A percentile compares a stretch with the other conserved stretches of the same genome.
These are phyloP conservation scores for Himantopus leucocephalus DNA, from an alignment of 2,113 vertebrate species.

Conservation along the genomic window DNA sequence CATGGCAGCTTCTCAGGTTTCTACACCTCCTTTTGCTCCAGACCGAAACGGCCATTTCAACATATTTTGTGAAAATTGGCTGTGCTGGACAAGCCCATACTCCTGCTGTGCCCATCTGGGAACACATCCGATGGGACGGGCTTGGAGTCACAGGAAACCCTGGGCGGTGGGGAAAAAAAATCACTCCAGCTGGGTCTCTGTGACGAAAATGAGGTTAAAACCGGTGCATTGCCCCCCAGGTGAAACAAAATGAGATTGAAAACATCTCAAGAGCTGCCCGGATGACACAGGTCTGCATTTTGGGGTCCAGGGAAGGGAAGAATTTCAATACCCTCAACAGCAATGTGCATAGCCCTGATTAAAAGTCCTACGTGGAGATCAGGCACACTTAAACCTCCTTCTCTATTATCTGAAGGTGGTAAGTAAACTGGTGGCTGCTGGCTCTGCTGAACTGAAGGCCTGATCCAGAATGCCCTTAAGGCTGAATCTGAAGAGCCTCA, in stretches of 20 bases:
- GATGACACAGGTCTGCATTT: background rate
- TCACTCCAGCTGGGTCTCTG: background rate
- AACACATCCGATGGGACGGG: rapidly evolving
- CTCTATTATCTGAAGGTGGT: background rate
- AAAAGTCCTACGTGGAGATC: background rate
- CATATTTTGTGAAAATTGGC: background rate
- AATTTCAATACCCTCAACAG: background rate
- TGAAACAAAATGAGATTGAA: background rate
- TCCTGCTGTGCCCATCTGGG: background rate
- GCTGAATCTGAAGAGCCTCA: background rate
- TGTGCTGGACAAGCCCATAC: background rate
- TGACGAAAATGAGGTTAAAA: background rate
- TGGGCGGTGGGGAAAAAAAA: background rate
- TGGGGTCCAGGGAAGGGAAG: background rate
- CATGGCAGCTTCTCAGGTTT: background rate
- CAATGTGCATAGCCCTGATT: background rate
- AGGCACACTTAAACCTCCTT: background rate
- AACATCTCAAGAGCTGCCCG: rapidly evolving
- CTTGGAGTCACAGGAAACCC: background rate
- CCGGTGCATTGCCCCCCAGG: rapidly evolving
- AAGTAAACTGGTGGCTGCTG: background rate
- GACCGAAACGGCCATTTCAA: background rate
- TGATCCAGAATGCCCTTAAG: background rate
- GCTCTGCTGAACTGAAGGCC: background rate
- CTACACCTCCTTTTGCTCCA: background rate